phyloP scores from a whole-genome alignment of 2,113 vertebrate genomes.

The Chloropsis cyanopogon region DNA sequence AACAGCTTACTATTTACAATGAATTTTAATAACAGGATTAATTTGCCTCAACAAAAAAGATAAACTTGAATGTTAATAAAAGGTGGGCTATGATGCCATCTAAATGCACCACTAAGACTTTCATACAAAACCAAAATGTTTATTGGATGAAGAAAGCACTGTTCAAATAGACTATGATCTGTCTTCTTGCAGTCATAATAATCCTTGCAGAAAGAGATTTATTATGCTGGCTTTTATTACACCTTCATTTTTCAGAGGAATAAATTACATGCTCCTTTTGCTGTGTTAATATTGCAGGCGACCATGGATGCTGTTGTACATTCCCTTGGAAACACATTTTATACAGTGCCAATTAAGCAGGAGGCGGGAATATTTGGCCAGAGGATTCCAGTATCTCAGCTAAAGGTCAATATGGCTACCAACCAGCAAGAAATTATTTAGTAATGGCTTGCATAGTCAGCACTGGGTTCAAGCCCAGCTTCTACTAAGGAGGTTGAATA shows the following conservation, averaged over 20 bases:
- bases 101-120: neutral
- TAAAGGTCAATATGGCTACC: constrained; percentile 56
- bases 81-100: neutral
- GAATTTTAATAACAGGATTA: neutral
- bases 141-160: neutral
- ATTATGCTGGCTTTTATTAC: constrained; percentile 48
- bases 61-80: neutral
- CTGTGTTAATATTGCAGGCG: constrained; percentile 24
- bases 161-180: neutral
- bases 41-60: neutral
- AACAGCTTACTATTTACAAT: neutral
- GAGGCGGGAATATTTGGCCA: constrained; percentile 45
- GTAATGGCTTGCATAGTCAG: constrained; percentile 40
- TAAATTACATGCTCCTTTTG: constrained; percentile 53
- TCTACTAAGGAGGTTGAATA: constrained; percentile 37
- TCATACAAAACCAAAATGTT: neutral
- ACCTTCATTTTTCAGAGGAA: constrained; percentile 38
- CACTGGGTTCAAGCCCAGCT: constrained; percentile 24
- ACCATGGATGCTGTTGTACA: constrained; percentile 3
- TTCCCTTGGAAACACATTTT: constrained; percentile 51
- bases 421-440: constrained; percentile 37
- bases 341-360: constrained; percentile 52
- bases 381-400: constrained; percentile 26
- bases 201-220: constrained; percentile 36
- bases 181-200: constrained; percentile 1